phyloP scores from a whole-genome alignment of 2,113 vertebrate genomes.

The Epinephelus fuscoguttatus region DNA sequence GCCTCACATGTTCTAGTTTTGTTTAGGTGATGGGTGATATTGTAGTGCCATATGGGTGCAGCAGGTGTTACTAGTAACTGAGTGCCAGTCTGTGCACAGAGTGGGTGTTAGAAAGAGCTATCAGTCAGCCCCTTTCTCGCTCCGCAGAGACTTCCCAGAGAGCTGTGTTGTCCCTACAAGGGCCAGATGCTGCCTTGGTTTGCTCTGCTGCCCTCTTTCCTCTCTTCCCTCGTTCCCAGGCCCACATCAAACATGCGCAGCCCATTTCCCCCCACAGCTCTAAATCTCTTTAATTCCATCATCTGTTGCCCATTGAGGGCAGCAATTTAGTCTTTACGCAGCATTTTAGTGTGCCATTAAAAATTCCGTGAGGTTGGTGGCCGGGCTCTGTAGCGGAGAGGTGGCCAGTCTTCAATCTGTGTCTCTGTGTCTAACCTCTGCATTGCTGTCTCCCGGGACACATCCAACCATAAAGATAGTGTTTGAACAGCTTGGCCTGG shows the following conservation, averaged over 20 bases:
- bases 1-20: slow-evolving; percentile 61
- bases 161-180: slow-evolving; percentile 68
- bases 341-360: slow-evolving; percentile 84
- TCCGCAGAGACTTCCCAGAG: slow-evolving; percentile 66
- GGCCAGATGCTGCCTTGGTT: slow-evolving; percentile 77
- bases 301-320: slow-evolving; percentile 85
- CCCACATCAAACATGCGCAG: slow-evolving; percentile 75
- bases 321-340: slow-evolving; percentile 81
- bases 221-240: slow-evolving; percentile 66
- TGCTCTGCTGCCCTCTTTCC: slow-evolving; percentile 71
- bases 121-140: slow-evolving; percentile 64
- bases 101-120: slow-evolving; percentile 64
- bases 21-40: slow-evolving; percentile 68
- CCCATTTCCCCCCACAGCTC: slow-evolving; percentile 72
- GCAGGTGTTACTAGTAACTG: slow-evolving; percentile 75
- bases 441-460: slow-evolving; percentile 51
- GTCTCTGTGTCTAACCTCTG: slow-evolving; percentile 68
- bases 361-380: slow-evolving; percentile 74
- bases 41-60: slow-evolving; percentile 67
- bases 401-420: slow-evolving; percentile 59
- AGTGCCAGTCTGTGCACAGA: slow-evolving; percentile 57
- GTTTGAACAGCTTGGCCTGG: slow-evolving; percentile 64
- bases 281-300: slow-evolving; percentile 86
- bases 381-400: slow-evolving; percentile 64
- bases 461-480: slow-evolving; percentile 58